These are phyloP conservation scores for Genyomyrus donnyi DNA, from an alignment of 2,113 vertebrate species.

Conservation along the genomic window DNA sequence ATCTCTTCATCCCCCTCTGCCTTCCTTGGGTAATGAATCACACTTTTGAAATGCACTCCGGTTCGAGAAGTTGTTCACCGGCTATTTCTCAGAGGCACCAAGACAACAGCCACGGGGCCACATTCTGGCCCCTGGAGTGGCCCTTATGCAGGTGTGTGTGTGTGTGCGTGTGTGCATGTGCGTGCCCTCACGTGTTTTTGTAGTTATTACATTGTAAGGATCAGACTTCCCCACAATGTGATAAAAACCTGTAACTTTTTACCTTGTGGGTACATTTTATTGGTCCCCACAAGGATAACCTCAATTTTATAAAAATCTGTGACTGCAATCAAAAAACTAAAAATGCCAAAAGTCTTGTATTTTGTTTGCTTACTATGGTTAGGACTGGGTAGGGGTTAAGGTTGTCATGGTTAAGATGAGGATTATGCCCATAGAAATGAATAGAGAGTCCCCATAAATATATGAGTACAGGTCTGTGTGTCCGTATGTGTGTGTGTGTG, in stretches of 20 bases:
- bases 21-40: constrained; percentile 38
- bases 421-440: neutral
- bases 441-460: neutral
- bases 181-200: neutral
- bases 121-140: neutral
- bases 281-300: neutral
- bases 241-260: neutral
- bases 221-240: no score
- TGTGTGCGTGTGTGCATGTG: neutral
- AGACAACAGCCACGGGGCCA: neutral
- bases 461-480: neutral
- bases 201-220: neutral
- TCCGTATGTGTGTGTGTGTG: neutral
- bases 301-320: neutral
- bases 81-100: neutral
- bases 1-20: constrained; percentile 17
- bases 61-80: neutral
- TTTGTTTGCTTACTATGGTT: neutral
- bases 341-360: neutral
- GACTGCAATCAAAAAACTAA: neutral
- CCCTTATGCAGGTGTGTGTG: neutral
- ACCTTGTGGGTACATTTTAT: neutral
- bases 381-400: no score
- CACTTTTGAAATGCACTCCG: constrained; percentile 44
- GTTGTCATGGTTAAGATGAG: no score